phyloP scores from a whole-genome alignment of 2,113 vertebrate genomes.

The Parotia lawesii region DNA sequence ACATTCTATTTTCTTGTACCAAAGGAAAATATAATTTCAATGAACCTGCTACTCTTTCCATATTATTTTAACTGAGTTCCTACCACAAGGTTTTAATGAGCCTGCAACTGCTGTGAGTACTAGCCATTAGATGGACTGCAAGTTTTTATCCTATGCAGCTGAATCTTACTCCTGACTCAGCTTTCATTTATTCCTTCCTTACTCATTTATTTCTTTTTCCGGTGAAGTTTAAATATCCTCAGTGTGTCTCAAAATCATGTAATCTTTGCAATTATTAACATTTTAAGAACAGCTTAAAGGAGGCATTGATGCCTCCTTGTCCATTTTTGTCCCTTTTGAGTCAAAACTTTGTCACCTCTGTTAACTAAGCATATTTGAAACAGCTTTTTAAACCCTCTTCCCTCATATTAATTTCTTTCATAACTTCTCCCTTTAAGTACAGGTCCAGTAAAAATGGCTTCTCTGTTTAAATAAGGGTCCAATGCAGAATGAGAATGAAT shows the following conservation, averaged over 20 bases:
- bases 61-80: constrained; percentile 63
- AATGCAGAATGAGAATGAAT: constrained; percentile 66
- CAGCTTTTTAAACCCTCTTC: constrained; percentile 17
- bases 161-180: neutral
- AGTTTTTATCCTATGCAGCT: neutral
- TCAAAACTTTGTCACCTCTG: constrained; percentile 39
- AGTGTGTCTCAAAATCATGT: constrained; percentile 18
- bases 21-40: constrained; percentile 56
- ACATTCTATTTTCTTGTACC: constrained; percentile 64
- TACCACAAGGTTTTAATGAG: constrained; percentile 24
- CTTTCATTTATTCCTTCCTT: neutral
- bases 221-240: neutral
- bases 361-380: constrained; percentile 31
- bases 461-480: constrained; percentile 50
- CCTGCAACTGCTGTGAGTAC: neutral
- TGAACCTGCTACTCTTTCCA: constrained; percentile 32
- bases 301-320: neutral
- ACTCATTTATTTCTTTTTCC: neutral
- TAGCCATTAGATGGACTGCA: neutral
- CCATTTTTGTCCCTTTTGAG: neutral
- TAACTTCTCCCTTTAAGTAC: constrained; percentile 44
- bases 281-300: constrained; percentile 4
- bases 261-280: neutral
- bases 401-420: constrained; percentile 54
- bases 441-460: constrained; percentile 44